phyloP scores from a whole-genome alignment of 2,113 vertebrate species.

The Peucedramus taeniatus region DNA sequence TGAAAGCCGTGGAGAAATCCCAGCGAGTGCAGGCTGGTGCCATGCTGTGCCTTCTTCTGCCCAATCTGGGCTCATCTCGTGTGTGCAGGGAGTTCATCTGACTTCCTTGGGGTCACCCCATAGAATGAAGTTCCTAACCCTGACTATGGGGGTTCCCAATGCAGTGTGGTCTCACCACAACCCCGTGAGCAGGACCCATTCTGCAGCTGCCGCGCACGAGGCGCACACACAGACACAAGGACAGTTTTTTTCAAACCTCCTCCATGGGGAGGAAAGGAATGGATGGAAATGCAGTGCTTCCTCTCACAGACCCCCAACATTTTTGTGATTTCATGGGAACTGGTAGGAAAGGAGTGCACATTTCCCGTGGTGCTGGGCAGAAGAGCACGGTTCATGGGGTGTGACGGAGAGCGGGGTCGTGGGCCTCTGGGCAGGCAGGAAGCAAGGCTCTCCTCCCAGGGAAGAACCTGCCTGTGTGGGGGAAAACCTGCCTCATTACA shows the following conservation, averaged over 20 bases:
- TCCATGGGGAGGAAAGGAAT: not conserved
- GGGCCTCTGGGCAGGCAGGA: not conserved
- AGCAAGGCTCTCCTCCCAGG: not conserved
- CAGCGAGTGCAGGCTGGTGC: fast-evolving
- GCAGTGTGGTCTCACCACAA: not conserved
- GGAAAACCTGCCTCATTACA: not conserved
- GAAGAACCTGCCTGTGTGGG: not conserved
- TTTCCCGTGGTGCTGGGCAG: not conserved
- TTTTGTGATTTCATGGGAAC: constrained; percentile 58
- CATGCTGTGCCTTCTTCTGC: not conserved
- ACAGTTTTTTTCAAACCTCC: not conserved
- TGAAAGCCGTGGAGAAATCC: not conserved
- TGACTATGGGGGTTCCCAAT: fast-evolving
- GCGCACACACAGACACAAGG: not conserved
- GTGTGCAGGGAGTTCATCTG: fast-evolving
- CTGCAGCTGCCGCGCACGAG: fast-evolving
- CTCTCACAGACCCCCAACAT: not conserved
- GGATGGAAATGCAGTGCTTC: not conserved
- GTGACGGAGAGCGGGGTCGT: not conserved
- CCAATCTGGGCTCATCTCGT: fast-evolving
- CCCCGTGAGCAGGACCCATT: not conserved
- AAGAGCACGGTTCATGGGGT: not conserved
- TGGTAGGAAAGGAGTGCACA: not conserved
- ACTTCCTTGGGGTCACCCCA: not conserved
- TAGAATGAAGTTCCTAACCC: not conserved